Percentiles rank a stretch among this genome's conserved stretches.
Conservation (phyloP, 2,888 invertebrate genomes). For the Platycheirus rosarum region DNA sequence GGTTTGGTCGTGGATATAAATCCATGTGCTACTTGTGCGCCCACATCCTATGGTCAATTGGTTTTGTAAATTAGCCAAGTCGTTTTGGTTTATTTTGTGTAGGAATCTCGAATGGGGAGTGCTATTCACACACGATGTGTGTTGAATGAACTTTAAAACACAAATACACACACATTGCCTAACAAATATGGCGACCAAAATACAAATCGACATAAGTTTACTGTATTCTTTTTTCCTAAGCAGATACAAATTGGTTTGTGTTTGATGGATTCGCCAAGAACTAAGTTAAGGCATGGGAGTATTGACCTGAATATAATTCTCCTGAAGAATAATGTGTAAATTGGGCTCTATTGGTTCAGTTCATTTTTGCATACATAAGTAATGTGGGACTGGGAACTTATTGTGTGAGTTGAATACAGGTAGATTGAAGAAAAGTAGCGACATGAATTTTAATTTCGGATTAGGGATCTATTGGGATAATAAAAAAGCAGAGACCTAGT, state of each 20-base stretch:
- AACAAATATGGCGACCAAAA: constrained; percentile 21
- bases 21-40: constrained; percentile 26
- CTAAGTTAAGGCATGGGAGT: too few relatives aligned
- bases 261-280: constrained; percentile 45
- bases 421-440: too few relatives aligned
- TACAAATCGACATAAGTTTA: constrained; percentile 17
- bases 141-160: too few relatives aligned
- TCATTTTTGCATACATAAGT: too few relatives aligned
- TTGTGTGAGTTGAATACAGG: constrained; percentile 33
- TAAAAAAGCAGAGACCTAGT: too few relatives aligned
- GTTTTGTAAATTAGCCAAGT: constrained; percentile 60
- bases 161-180: neutral
- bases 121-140: neutral
- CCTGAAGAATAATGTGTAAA: too few relatives aligned
- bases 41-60: constrained; percentile 58
- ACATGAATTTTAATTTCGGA: constrained; percentile 64
- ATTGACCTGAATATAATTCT: too few relatives aligned
- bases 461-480: constrained; percentile 40
- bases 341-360: too few relatives aligned
- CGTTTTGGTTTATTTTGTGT: constrained; percentile 40
- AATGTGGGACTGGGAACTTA: too few relatives aligned
- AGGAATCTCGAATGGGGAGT: too few relatives aligned
- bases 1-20: too few relatives aligned
- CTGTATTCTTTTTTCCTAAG: constrained; percentile 12
- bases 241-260: constrained; percentile 11